Percentiles rank a stretch among this genome's conserved stretches.
Conservation (phyloP, 2,888 invertebrate genomes). For the Caenorhabditis afra region DNA sequence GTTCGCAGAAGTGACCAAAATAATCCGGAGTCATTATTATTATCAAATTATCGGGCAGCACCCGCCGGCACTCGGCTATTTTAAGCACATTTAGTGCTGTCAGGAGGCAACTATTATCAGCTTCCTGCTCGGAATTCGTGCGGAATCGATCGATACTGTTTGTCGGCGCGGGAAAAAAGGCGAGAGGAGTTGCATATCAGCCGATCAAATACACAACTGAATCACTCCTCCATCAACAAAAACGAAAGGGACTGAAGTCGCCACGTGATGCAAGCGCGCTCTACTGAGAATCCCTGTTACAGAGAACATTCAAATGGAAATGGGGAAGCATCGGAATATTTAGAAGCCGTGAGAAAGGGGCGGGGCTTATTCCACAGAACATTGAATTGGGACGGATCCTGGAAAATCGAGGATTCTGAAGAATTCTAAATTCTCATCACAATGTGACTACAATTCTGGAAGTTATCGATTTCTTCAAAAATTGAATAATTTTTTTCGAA, state of each 20-base stretch:
- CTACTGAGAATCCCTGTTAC: not conserved
- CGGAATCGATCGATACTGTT: not conserved
- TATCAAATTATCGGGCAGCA: conserved; percentile 21
- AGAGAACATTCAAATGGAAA: too few species aligned
- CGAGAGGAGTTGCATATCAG: not conserved
- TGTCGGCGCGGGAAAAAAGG: not conserved
- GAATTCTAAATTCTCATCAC: too few species aligned
- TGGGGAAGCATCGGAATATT: too few species aligned
- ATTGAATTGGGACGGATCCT: too few species aligned
- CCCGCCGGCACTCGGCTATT: conserved; percentile 22
- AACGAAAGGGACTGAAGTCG: not conserved
- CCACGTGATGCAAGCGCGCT: not conserved
- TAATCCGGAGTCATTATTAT: conserved; percentile 2
- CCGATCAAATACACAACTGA: not conserved
- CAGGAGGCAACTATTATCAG: conserved; percentile 15
- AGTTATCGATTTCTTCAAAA: too few species aligned
- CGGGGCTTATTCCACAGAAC: too few species aligned
- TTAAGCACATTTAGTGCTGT: conserved; percentile 26
- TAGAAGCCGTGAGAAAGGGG: too few species aligned
- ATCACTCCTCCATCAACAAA: not conserved
- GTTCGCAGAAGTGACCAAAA: conserved; percentile 37
- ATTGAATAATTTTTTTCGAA: too few species aligned
- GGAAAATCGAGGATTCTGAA: too few species aligned
- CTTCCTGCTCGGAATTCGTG: conserved; percentile 4
- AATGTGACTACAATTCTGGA: too few species aligned